A percentile compares a stretch with the other conserved stretches of the same genome.
These are phyloP conservation scores for Egretta garzetta DNA, from an alignment of 2,113 vertebrate species.

Conservation along the genomic window DNA sequence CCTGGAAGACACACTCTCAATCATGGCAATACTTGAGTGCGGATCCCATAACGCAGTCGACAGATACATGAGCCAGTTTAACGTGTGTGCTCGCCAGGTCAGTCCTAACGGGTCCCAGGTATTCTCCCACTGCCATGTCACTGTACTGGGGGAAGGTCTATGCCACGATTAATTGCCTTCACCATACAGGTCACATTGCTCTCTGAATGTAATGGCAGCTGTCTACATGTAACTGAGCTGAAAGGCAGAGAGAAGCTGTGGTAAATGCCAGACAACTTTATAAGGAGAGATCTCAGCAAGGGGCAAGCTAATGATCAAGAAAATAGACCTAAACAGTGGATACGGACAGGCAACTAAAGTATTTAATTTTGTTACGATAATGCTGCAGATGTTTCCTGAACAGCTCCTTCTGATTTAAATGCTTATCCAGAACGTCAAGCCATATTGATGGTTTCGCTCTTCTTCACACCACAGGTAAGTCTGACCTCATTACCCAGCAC, in stretches of 20 bases:
- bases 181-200: background rate
- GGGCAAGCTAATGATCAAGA: background rate
- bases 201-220: background rate
- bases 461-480: background rate
- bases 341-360: background rate
- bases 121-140: background rate
- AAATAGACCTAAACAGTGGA: background rate
- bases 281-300: background rate
- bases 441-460: background rate
- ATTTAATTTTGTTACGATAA: background rate
- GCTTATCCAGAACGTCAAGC: background rate
- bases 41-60: background rate
- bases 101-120: background rate
- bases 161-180: background rate
- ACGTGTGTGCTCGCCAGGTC: background rate
- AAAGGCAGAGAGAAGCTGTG: background rate
- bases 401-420: background rate
- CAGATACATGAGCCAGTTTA: slow-evolving; percentile 1
- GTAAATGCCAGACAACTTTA: background rate
- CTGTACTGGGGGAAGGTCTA: background rate
- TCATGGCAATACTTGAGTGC: background rate
- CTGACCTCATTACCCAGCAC: background rate
- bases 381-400: background rate
- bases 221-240: background rate
- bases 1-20: background rate